phyloP scores from a whole-genome alignment of 2,113 vertebrate genomes.

The Suricata suricatta region DNA sequence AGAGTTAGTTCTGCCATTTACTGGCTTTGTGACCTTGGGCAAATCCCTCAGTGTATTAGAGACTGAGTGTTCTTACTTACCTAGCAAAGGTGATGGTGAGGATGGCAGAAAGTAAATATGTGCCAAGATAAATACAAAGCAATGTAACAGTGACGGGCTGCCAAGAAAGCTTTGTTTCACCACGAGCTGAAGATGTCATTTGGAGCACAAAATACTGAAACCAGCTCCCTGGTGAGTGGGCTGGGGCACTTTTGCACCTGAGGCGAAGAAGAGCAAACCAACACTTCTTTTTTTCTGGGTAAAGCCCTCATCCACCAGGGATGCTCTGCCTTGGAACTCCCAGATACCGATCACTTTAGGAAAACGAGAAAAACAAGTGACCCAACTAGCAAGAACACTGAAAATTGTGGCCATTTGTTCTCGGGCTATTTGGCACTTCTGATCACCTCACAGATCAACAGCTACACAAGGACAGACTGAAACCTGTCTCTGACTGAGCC shows the following conservation, averaged over 20 bases:
- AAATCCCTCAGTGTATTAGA: not conserved
- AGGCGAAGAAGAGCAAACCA: not conserved
- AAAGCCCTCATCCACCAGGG: not conserved
- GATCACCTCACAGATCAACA: constrained; percentile 9
- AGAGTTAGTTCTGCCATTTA: not conserved
- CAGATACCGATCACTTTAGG: not conserved
- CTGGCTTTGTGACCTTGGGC: not conserved
- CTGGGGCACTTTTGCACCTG: not conserved
- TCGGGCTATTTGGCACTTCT: not conserved
- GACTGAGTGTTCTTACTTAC: not conserved
- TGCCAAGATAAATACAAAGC: not conserved
- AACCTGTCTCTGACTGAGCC: not conserved
- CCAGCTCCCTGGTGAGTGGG: not conserved
- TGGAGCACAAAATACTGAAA: not conserved
- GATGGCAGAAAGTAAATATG: not conserved
- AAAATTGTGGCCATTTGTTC: constrained; percentile 32
- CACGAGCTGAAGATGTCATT: not conserved
- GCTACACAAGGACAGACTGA: not conserved
- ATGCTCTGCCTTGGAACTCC: not conserved
- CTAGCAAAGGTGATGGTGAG: not conserved
- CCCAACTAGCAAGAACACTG: not conserved
- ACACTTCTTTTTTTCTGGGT: not conserved
- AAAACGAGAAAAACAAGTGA: not conserved
- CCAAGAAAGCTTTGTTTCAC: not conserved
- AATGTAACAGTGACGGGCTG: not conserved